Percentiles rank a stretch among this genome's conserved stretches.
phyloP scores from a whole-genome alignment of 2,888 invertebrate species.

The Galeruca laticollis region DNA sequence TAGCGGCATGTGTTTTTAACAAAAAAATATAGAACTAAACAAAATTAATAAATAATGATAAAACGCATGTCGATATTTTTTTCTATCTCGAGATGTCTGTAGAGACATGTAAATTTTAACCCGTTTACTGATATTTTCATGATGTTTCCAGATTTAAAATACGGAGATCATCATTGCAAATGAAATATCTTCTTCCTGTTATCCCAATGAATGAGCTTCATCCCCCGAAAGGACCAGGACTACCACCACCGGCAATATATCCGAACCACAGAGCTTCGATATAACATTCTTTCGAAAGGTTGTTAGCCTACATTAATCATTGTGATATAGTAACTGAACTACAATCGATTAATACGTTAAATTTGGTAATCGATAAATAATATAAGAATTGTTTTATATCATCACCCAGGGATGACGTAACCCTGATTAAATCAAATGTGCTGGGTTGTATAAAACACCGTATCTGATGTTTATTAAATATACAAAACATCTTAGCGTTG shows the following conservation, averaged over 20 bases:
- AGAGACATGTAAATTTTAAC: no score
- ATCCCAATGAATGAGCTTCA: slow-evolving; percentile 67
- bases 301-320: slow-evolving; percentile 45
- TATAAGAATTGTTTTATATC: not conserved
- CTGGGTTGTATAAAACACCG: no score
- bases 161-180: slow-evolving; percentile 65
- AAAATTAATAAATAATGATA: no score
- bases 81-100: no score
- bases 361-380: slow-evolving; percentile 24
- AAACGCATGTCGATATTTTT: no score
- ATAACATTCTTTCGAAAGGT: slow-evolving; percentile 55
- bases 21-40: no score
- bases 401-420: not conserved
- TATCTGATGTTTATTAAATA: no score
- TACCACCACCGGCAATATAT: slow-evolving; percentile 65
- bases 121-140: slow-evolving; percentile 14
- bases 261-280: slow-evolving; percentile 67
- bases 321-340: slow-evolving; percentile 54
- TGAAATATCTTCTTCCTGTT: slow-evolving; percentile 64
- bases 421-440: no score
- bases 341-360: slow-evolving; percentile 30
- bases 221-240: slow-evolving; percentile 62
- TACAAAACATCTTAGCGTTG: no score
- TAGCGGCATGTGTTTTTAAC: no score
- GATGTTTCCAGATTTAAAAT: slow-evolving; percentile 60